phyloP scores from a whole-genome alignment of 2,797 vertebrate genomes.

The Apogon talboti region DNA sequence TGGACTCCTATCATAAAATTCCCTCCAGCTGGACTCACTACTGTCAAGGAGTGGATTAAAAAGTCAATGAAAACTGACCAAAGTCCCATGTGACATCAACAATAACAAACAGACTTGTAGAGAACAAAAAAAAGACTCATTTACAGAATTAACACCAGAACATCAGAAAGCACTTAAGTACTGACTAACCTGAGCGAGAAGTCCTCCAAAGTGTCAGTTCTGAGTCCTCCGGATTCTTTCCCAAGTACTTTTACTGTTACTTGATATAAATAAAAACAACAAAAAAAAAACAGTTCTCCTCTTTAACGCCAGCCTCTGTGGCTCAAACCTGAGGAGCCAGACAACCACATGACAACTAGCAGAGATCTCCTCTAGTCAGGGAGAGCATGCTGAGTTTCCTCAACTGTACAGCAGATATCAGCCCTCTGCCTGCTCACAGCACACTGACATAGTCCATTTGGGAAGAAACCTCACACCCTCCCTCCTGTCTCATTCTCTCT shows the following conservation, averaged over 20 bases:
- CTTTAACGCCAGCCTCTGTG: constrained; percentile 44
- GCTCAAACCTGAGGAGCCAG: constrained; percentile 1
- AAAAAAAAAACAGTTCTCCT: constrained; percentile 11
- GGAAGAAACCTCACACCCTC: constrained; percentile 63
- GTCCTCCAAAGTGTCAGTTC: constrained; percentile 37
- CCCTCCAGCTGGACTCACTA: background rate
- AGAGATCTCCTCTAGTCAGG: constrained; percentile 46
- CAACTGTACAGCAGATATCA: constrained; percentile 45
- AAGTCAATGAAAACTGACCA: constrained; percentile 23
- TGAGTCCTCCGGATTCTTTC: constrained; percentile 19
- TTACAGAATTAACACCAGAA: constrained; percentile 7
- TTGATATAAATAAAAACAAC: background rate
- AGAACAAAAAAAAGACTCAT: constrained; percentile 6
- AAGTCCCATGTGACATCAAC: constrained; percentile 24
- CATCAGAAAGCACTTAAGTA: background rate
- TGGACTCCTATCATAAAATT: background rate
- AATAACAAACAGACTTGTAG: background rate
- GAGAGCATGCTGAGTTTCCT: constrained; percentile 33
- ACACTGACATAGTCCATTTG: constrained; percentile 71
- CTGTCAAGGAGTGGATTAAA: background rate
- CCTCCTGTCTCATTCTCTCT: constrained; percentile 25
- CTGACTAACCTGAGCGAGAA: constrained; percentile 61
- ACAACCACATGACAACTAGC: constrained; percentile 56
- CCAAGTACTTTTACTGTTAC: constrained; percentile 14
- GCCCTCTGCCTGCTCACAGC: constrained; percentile 61